These are phyloP conservation scores for Spondyliosoma cantharus DNA, from an alignment of 2,797 vertebrate genomes.

Conservation along the genomic window DNA sequence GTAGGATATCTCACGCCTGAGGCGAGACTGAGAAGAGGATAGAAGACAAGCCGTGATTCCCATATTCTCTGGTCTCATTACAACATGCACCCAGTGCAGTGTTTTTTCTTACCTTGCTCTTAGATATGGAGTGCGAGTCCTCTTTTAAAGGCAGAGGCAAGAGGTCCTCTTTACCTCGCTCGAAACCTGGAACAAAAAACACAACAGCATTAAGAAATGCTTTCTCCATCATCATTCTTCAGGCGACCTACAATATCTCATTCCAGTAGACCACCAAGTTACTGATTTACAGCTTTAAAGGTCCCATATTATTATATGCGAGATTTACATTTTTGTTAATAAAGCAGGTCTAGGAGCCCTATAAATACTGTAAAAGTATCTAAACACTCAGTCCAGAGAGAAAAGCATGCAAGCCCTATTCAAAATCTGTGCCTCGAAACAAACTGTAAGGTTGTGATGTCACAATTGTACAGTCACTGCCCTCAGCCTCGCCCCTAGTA, in stretches of 20 bases:
- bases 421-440: no score
- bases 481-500: no score
- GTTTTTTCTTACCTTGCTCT: slow-evolving; percentile 92
- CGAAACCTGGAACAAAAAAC: slow-evolving; percentile 88
- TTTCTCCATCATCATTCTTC: not conserved
- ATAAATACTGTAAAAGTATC: no score
- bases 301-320: no score
- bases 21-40: slow-evolving; percentile 30
- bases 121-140: slow-evolving; percentile 94
- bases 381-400: no score
- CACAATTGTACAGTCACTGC: no score
- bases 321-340: no score
- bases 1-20: slow-evolving; percentile 32
- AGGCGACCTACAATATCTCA: no score
- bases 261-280: no score
- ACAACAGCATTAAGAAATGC: slow-evolving; percentile 9
- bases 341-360: no score
- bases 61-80: slow-evolving; percentile 47
- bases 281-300: not conserved
- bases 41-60: slow-evolving; percentile 26
- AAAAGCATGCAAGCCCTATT: no score
- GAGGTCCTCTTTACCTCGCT: slow-evolving; percentile 92
- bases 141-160: slow-evolving; percentile 89
- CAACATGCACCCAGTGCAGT: not conserved
- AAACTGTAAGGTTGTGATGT: no score